Base-by-base conservation (phyloP, 1,140 invertebrate genomes). In the Drosophila paulistorum region DNA sequence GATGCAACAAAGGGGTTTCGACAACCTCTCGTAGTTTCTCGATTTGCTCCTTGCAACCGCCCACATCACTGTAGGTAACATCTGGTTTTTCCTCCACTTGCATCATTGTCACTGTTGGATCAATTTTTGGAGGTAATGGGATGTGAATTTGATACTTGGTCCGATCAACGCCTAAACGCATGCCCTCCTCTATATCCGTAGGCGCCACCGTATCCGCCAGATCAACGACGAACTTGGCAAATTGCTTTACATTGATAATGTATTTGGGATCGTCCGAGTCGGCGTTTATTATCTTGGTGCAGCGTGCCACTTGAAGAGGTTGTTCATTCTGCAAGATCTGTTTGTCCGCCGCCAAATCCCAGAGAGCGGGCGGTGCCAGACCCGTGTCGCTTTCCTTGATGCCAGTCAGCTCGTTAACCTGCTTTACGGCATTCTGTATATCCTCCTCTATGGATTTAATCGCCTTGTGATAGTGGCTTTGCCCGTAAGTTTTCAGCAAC, bases 61-160 rank as follows among this genome's bases (percentile, higher is more conserved):
- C 99, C 10, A 99, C 98, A 94, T 99, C 99, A 90, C 97, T 98
- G 92, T 99, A 99, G 1, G 99, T 99, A 0, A 99, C 99, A 94
- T 99, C 99, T 6, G 99, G 99, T 91, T 99, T 99, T 91, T 99
- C 99, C 93, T 99, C 99, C 1, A 99, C 97, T 93, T 99, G 99
- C 99, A 99, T 99, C 99, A 99, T 99, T 0, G 99, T 99, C 0
- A 99, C 99, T 7, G 98, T 99, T 0, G 99, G 98, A 93, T 99
- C 99, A 81, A 99, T 99, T 94, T 99, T 99, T 0, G 99, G 98
- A 55, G 99, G 99, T 33, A 99, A 93, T 0, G 99, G 99, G 87
- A 99, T 99, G 93, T 99, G 99, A 90, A 99, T 99, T 93, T 99
- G 98, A 93, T 99, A 99, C 92, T 99, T 99, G 92, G 99, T 99